Evolutionary conservation across 2,113 vertebrate species (phyloP).

Genomic region (Xiphophorus hellerii): DNA sequence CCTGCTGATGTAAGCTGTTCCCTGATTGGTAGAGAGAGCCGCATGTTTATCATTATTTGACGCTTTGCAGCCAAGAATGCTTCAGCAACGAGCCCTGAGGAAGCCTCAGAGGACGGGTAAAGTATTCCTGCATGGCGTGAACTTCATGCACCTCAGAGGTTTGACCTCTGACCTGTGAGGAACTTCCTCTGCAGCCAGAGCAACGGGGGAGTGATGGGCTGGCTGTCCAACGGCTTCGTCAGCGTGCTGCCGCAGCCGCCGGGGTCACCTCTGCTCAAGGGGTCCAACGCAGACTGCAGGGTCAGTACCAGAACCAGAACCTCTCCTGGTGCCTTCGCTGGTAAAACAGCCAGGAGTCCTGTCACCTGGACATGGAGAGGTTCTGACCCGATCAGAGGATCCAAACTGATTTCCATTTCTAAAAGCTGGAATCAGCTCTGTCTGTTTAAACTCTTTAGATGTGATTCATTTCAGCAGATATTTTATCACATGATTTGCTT

Average conservation of each 20-base stretch:
- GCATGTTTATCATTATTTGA: not conserved
- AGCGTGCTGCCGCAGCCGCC: conserved; percentile 76
- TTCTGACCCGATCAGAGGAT: not conserved
- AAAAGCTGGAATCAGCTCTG: not conserved
- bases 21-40: too few relatives aligned
- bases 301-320: conserved; percentile 37
- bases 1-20: too few relatives aligned
- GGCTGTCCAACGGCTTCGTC: conserved; percentile 79
- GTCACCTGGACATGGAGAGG: not conserved
- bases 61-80: conserved; percentile 32
- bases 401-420: too few relatives aligned
- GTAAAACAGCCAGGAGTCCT: too few relatives aligned
- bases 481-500: not conserved
- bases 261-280: conserved; percentile 46
- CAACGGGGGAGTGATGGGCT: conserved; percentile 75
- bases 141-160: not conserved
- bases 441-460: not conserved
- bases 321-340: not conserved
- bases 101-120: conserved; percentile 66
- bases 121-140: not conserved
- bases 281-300: conserved; percentile 51
- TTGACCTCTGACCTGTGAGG: not conserved
- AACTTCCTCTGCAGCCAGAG: conserved; percentile 47
- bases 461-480: not conserved
- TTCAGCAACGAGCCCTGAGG: conserved; percentile 38